Conservation (phyloP, 1,140 invertebrate species). For the Chionoecetes opilio region DNA sequence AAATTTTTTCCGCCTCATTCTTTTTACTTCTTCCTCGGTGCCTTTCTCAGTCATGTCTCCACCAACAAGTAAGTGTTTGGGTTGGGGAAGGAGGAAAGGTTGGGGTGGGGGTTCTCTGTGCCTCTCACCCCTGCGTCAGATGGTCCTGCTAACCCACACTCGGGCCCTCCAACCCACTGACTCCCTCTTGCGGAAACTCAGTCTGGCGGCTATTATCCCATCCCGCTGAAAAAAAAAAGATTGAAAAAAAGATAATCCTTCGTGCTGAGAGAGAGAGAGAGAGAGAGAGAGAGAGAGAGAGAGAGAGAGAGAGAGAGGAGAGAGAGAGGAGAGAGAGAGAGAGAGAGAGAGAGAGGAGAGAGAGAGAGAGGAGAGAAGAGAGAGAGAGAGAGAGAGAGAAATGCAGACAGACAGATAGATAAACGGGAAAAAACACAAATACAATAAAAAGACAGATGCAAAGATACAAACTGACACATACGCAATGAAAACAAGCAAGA, state of each 20-base stretch:
- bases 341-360: neutral
- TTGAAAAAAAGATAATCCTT: neutral
- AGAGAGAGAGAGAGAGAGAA: neutral
- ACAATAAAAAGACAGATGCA: neutral
- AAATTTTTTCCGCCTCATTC: neutral
- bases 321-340: neutral
- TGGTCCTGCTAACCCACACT: constrained; percentile 2
- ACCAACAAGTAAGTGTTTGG: neutral
- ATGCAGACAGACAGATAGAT: neutral
- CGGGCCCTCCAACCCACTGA: neutral
- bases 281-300: constrained; percentile 60
- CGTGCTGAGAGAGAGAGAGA: constrained; percentile 42
- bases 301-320: constrained; percentile 57
- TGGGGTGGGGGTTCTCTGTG: neutral
- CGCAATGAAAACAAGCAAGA: constrained; percentile 7
- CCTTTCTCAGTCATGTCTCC: neutral
- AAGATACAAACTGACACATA: constrained; percentile 19
- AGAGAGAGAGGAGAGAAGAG: neutral
- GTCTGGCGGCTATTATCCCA: constrained; percentile 25
- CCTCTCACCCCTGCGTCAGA: neutral
- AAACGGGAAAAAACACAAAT: too few species aligned
- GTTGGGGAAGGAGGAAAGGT: too few species aligned
- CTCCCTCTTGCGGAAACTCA: constrained; percentile 25
- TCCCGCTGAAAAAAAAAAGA: neutral
- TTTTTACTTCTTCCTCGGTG: neutral